Evolutionary conservation across 2,113 vertebrate genomes (phyloP), one percentile per base, ranked within the genome.

Genomic region (Salvelinus fontinalis): DNA sequence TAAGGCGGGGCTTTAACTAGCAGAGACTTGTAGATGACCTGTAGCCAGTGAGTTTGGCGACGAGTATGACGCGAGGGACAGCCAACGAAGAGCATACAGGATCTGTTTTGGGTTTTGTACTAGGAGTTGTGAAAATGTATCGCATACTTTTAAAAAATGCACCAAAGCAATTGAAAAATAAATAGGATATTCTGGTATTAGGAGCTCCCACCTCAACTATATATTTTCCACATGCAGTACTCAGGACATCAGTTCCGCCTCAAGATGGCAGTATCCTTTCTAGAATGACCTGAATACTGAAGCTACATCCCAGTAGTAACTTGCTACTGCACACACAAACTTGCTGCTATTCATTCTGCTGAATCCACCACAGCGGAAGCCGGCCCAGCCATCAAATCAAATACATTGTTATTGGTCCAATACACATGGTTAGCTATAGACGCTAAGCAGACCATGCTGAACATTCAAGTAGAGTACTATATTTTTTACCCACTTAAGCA

Each of bases 191-290:
- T 44, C 39, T 44, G 9, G 9, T 54, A 51, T 51, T 13, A 54
- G 18, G 12, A 16, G 16, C 59, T 62, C 59, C 18, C 59, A 62
- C n/a, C 18, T 62, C 18, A 22, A 22, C 9, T 22, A 44, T 44
- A 44, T 44, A 54, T 5, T 49, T 66, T 67, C 66, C 5, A 7
- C 8, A 2, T 60, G 6, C 18, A 18, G 27, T 34, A 6, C 76
- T 51, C 71, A 85, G 70, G 86, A 77, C 81, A 9, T 1, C 8
- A 54, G 2, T 59, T 1, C n/a, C 0, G 59, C 89, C 93, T 90
- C 74, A 66, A 89, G 93, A 84, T 92, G 93, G 90, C 92, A 86
- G 89, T 88, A 85, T 59, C 71, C 24, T 72, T 54, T 54, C 66
- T 68, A 18, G 62, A 60, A 74, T 75, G 39, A 22, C 14, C 1